These are phyloP conservation scores for Scrobipalpa atriplicella DNA, from an alignment of 2,888 invertebrate genomes.

Conservation along the genomic window DNA sequence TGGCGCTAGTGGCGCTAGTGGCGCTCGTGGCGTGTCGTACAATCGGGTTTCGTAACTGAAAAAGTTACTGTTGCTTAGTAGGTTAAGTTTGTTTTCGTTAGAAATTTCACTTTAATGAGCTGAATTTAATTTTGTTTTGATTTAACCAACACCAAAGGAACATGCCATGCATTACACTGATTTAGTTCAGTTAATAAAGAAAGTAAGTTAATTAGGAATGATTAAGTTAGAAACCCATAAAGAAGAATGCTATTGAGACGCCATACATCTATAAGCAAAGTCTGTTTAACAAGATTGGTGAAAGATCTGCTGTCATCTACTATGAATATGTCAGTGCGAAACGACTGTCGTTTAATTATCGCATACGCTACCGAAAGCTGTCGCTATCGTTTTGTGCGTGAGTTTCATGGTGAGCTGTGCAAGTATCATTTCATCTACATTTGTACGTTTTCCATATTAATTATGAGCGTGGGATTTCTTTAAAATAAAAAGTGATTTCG, in stretches of 20 bases:
- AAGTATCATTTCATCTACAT: background rate
- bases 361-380: background rate
- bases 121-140: background rate
- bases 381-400: background rate
- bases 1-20: constrained; percentile 76
- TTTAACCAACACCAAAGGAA: constrained; percentile 47
- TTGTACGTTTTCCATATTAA: no score
- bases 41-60: constrained; percentile 81
- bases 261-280: background rate
- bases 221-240: constrained; percentile 24
- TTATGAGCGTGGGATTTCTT: no score
- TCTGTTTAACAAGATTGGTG: background rate
- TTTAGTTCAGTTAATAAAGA: constrained; percentile 33
- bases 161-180: constrained; percentile 51
- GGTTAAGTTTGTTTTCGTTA: constrained; percentile 28
- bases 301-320: no score
- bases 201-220: constrained; percentile 30
- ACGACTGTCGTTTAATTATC: no score
- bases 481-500: no score
- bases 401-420: background rate
- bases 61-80: constrained; percentile 52
- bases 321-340: no score
- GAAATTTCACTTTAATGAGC: background rate
- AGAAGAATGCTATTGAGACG: background rate
- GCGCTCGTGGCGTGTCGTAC: constrained; percentile 80